Percentiles rank a stretch among this genome's conserved stretches.
Evolutionary conservation across 2,797 vertebrate species (phyloP).

Genomic region (Enteromius thamalakanensis): DNA sequence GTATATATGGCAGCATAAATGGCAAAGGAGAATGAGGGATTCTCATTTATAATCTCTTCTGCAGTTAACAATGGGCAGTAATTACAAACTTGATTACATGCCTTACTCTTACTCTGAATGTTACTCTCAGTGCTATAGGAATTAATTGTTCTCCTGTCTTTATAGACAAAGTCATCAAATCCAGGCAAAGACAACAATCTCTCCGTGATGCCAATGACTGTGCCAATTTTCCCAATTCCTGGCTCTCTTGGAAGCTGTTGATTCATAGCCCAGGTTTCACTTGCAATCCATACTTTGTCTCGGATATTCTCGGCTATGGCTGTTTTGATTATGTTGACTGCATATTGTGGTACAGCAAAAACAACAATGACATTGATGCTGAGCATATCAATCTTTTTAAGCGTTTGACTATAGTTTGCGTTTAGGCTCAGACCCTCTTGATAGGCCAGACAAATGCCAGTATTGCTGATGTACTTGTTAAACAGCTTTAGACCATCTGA

Average conservation of each 20-base stretch:
- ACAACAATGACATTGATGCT: constrained; percentile 72
- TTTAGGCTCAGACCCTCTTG: constrained; percentile 60
- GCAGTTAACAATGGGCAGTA: constrained; percentile 56
- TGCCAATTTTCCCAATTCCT: constrained; percentile 75
- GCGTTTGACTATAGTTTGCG: constrained; percentile 55
- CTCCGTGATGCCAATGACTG: constrained; percentile 78
- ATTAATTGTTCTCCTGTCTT: not conserved
- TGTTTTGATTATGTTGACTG: constrained; percentile 68
- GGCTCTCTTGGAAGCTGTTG: constrained; percentile 57
- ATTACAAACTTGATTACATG: constrained; percentile 74
- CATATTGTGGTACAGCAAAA: constrained; percentile 62
- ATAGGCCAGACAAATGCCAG: constrained; percentile 77
- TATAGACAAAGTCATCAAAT: constrained; percentile 72
- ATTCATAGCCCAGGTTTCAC: constrained; percentile 80
- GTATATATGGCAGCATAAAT: constrained; percentile 80
- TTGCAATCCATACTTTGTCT: constrained; percentile 83
- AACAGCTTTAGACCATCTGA: constrained; percentile 67
- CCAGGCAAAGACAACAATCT: constrained; percentile 64
- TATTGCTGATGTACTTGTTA: constrained; percentile 53
- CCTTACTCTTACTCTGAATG: constrained; percentile 23
- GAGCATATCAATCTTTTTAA: constrained; percentile 65
- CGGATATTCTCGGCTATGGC: constrained; percentile 75
- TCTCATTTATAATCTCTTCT: constrained; percentile 28
- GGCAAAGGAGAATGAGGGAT: constrained; percentile 70
- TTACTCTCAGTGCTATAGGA: not conserved